phyloP scores from a whole-genome alignment of 2,888 invertebrate genomes.

The Parnassius smintheus region DNA sequence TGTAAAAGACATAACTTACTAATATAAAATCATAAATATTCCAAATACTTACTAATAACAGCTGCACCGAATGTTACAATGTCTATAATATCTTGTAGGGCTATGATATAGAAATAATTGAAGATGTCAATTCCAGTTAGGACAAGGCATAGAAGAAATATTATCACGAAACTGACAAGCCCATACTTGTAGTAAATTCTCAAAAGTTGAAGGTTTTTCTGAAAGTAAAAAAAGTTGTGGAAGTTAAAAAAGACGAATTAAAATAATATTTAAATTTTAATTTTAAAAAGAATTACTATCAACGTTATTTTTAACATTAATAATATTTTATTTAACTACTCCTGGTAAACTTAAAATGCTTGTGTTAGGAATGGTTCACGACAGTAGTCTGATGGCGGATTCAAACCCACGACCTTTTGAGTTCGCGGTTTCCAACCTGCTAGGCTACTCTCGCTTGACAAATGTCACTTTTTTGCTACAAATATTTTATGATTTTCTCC shows the following conservation, averaged over 20 bases:
- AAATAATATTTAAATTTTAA: not conserved
- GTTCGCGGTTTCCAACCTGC: too few species aligned
- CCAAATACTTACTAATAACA: not conserved
- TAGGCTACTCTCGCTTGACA: too few species aligned
- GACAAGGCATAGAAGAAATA: not conserved
- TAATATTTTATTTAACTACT: too few species aligned
- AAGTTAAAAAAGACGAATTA: not conserved
- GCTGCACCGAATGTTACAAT: not conserved
- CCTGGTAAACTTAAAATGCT: too few species aligned
- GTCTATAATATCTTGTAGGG: not conserved
- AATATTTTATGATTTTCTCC: too few species aligned
- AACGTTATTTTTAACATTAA: too few species aligned
- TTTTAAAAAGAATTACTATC: too few species aligned
- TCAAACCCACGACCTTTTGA: too few species aligned
- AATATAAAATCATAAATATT: not conserved
- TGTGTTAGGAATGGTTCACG: too few species aligned
- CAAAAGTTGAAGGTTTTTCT: conserved; percentile 18
- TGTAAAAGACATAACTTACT: too few species aligned
- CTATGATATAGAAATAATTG: not conserved
- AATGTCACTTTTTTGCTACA: too few species aligned
- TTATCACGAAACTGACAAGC: not conserved
- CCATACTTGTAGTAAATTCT: not conserved
- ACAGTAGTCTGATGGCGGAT: too few species aligned
- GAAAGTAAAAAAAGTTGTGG: conserved; percentile 15
- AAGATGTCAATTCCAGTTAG: not conserved